These are phyloP conservation scores for Oncorhynchus clarkii DNA, from an alignment of 2,113 vertebrate genomes.

Conservation along the genomic window DNA sequence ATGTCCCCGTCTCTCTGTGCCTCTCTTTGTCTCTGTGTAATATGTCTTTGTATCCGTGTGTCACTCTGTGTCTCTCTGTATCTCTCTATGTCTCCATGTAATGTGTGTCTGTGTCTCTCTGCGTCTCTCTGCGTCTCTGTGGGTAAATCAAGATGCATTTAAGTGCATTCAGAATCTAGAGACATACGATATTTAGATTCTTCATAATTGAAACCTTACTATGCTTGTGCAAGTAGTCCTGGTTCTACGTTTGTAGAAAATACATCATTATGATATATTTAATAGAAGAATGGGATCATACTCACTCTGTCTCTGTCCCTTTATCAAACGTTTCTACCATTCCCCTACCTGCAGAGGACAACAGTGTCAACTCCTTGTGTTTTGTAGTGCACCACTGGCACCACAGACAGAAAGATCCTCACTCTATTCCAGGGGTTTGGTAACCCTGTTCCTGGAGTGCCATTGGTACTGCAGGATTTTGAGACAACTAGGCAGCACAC, in stretches of 20 bases:
- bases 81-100: no score
- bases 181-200: conserved; percentile 1
- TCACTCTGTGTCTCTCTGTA: no score
- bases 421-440: no score
- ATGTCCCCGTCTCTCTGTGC: no score
- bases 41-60: no score
- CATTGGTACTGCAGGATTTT: no score
- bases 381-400: not conserved
- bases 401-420: not conserved
- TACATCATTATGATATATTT: not conserved
- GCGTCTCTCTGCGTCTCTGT: no score
- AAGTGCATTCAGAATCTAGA: not conserved
- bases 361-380: conserved; percentile 40
- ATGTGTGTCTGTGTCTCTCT: no score
- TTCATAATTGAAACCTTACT: not conserved
- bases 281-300: not conserved
- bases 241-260: not conserved
- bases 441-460: no score
- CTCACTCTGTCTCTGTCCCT: conserved; percentile 55
- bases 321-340: conserved; percentile 31
- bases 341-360: conserved; percentile 35
- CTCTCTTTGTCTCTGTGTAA: no score
- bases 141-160: not conserved
- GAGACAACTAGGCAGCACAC: not conserved
- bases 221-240: not conserved